phyloP scores from a whole-genome alignment of 2,888 invertebrate species.

The Tetranychus truncatus region DNA sequence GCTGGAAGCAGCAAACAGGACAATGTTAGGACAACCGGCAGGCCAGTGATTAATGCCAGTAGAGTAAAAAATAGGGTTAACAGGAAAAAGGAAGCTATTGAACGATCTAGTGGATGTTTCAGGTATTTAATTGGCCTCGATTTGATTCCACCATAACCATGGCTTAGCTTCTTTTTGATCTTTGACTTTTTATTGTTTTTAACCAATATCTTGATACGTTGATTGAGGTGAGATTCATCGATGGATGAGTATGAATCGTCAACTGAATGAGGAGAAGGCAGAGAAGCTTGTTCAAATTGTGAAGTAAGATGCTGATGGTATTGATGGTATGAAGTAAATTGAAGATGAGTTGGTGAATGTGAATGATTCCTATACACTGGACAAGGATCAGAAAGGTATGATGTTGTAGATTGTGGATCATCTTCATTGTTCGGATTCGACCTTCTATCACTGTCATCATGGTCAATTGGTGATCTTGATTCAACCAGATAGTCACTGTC shows the following conservation, averaged over 20 bases:
- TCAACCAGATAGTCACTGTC: no score
- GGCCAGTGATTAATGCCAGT: conserved; percentile 32
- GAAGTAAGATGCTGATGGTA: background rate
- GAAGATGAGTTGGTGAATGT: no score
- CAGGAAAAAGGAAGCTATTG: conserved; percentile 25
- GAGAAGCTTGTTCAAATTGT: background rate
- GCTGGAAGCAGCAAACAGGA: conserved; percentile 34
- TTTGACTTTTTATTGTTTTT: background rate
- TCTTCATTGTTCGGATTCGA: no score
- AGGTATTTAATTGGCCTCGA: conserved; percentile 21
- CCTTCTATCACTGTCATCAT: no score
- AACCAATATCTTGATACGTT: background rate
- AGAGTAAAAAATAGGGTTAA: conserved; percentile 26
- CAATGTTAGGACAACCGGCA: conserved; percentile 34
- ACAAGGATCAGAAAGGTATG: no score
- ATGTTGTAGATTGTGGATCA: no score
- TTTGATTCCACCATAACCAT: conserved; percentile 10
- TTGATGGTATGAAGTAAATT: background rate
- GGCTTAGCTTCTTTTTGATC: background rate
- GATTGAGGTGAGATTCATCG: background rate
- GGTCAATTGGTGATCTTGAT: no score
- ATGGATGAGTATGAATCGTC: background rate
- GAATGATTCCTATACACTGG: no score
- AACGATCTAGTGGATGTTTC: conserved; percentile 27
- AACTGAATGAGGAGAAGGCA: background rate